Conservation (phyloP, 2,797 vertebrate genomes). For the Merluccius polli region DNA sequence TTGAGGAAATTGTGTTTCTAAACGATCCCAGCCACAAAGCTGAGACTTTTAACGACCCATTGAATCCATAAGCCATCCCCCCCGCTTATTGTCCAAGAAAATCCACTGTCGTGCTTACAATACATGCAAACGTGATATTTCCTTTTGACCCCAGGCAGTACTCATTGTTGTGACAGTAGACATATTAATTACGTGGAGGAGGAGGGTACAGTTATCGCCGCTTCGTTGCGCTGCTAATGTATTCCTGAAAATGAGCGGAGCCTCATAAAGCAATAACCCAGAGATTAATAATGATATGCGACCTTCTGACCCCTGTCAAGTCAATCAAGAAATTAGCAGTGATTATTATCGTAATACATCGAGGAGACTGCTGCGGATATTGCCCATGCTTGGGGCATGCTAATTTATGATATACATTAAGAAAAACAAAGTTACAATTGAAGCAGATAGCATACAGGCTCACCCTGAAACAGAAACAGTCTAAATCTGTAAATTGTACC, state of each 20-base stretch:
- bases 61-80: not conserved
- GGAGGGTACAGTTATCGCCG: slow-evolving; percentile 11
- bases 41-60: not conserved
- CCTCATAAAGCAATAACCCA: slow-evolving; percentile 44
- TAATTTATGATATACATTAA: not conserved
- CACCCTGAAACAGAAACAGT: not conserved
- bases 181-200: slow-evolving; percentile 46
- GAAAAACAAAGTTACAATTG: not conserved
- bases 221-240: slow-evolving; percentile 18
- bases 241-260: slow-evolving; percentile 29
- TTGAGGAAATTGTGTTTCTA: not conserved
- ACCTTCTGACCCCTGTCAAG: slow-evolving; percentile 33
- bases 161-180: slow-evolving; percentile 53
- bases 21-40: not conserved
- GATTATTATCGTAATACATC: slow-evolving; percentile 17
- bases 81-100: slow-evolving; percentile 26
- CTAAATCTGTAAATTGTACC: too few species aligned
- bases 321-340: slow-evolving; percentile 17
- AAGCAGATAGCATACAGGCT: not conserved
- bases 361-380: not conserved
- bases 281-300: slow-evolving; percentile 33
- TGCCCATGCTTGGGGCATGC: too few species aligned
- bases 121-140: slow-evolving; percentile 72
- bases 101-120: slow-evolving; percentile 47
- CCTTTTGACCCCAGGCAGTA: slow-evolving; percentile 55